Evolutionary conservation across 2,113 vertebrate species (phyloP).

Genomic region (Phylloscopus trochilus): DNA sequence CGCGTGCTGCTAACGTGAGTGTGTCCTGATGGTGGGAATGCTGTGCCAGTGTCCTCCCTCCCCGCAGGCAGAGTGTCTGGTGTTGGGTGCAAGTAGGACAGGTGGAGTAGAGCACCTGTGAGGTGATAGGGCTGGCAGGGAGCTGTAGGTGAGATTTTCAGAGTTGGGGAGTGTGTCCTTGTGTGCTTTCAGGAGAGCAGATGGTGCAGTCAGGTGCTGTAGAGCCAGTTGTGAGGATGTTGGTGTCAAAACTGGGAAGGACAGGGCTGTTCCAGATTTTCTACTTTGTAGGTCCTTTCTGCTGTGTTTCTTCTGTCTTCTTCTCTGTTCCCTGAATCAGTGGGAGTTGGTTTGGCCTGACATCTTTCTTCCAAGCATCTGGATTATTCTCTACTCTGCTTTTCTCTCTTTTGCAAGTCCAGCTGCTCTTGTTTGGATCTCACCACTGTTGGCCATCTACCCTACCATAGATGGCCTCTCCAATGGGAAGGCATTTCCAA

Average conservation of each 20-base stretch:
- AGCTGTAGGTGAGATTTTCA: background rate
- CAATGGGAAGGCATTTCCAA: background rate
- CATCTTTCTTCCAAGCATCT: background rate
- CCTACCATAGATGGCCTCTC: background rate
- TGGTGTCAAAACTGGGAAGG: background rate
- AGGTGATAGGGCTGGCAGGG: background rate
- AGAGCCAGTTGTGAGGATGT: background rate
- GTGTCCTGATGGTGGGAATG: background rate
- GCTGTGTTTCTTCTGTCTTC: background rate
- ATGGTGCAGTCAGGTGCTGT: background rate
- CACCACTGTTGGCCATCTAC: background rate
- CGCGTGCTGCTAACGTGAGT: accelerated
- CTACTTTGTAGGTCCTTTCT: background rate
- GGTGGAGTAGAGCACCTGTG: background rate
- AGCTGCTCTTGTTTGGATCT: background rate
- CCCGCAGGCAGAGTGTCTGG: background rate
- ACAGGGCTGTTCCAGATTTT: background rate
- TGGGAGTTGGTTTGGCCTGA: constrained; percentile 47
- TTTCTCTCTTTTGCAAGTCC: background rate
- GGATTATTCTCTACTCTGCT: background rate
- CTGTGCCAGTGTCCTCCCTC: background rate
- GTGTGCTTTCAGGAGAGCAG: background rate
- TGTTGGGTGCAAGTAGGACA: background rate
- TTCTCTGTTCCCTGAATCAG: background rate
- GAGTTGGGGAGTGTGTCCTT: accelerated